Evolutionary conservation across 2,888 invertebrate species (phyloP).

Genomic region (Apamea sordens): DNA sequence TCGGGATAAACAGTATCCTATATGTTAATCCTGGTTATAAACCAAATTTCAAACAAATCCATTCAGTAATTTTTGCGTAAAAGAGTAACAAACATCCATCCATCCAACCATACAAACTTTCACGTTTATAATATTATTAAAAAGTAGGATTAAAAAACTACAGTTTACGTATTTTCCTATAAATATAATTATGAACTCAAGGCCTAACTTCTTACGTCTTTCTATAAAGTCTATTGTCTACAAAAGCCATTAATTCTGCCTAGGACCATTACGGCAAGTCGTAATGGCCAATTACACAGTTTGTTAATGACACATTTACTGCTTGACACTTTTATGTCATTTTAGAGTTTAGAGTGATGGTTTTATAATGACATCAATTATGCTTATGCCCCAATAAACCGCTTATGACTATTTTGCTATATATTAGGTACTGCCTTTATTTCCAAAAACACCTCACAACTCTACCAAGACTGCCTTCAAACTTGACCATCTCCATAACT

Average conservation of each 20-base stretch:
- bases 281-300: constrained; percentile 9
- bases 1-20: too few species aligned
- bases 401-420: neutral
- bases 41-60: too few species aligned
- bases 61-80: too few species aligned
- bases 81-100: too few species aligned
- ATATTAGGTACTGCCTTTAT: too few species aligned
- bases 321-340: neutral
- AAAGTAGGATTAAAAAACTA: neutral
- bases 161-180: neutral
- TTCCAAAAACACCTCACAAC: too few species aligned
- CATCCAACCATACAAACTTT: too few species aligned
- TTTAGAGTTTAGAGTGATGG: neutral
- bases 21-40: too few species aligned
- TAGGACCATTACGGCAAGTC: neutral
- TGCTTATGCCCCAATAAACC: neutral
- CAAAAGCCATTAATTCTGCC: constrained; percentile 10
- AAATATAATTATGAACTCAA: neutral
- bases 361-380: constrained; percentile 14
- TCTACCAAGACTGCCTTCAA: too few species aligned
- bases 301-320: constrained; percentile 5
- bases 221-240: neutral
- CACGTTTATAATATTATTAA: too few species aligned
- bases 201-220: neutral
- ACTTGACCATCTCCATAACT: too few species aligned